phyloP scores from a whole-genome alignment of 2,888 invertebrate genomes.

The Luperina nickerlii region DNA sequence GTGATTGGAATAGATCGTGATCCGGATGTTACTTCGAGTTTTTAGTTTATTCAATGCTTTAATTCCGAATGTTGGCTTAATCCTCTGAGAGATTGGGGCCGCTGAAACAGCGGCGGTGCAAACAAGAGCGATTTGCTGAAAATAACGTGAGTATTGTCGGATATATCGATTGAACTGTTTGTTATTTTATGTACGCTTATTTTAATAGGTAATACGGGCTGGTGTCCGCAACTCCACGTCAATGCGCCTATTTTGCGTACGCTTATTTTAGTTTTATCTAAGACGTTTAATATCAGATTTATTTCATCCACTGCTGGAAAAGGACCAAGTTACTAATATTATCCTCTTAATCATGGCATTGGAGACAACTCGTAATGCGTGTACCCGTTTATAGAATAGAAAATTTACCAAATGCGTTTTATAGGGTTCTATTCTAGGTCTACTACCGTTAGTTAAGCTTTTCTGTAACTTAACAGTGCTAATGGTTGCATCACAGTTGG shows the following conservation, averaged over 20 bases:
- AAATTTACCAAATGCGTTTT: neutral
- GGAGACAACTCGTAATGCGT: neutral
- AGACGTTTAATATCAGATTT: neutral
- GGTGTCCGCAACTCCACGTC: no score
- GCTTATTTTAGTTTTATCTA: neutral
- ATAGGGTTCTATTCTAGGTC: neutral
- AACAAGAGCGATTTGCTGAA: neutral
- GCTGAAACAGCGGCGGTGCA: slow-evolving; percentile 6
- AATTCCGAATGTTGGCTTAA: slow-evolving; percentile 59
- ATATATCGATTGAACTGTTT: no score
- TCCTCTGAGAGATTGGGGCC: slow-evolving; percentile 55
- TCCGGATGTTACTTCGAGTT: slow-evolving; percentile 54
- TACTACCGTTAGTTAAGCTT: neutral
- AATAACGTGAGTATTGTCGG: neutral
- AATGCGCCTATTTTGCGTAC: no score
- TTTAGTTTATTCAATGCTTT: slow-evolving; percentile 50
- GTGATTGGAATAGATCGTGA: slow-evolving; percentile 59
- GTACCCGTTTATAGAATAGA: neutral
- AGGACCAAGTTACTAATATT: neutral
- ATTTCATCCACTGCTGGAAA: neutral
- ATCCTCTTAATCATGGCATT: neutral
- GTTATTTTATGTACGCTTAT: neutral
- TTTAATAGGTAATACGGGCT: no score
- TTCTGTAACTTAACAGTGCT: neutral
- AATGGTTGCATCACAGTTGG: neutral